phyloP scores from a whole-genome alignment of 92 coral and sea anemone genomes.

The Epizoanthus stellaris region DNA sequence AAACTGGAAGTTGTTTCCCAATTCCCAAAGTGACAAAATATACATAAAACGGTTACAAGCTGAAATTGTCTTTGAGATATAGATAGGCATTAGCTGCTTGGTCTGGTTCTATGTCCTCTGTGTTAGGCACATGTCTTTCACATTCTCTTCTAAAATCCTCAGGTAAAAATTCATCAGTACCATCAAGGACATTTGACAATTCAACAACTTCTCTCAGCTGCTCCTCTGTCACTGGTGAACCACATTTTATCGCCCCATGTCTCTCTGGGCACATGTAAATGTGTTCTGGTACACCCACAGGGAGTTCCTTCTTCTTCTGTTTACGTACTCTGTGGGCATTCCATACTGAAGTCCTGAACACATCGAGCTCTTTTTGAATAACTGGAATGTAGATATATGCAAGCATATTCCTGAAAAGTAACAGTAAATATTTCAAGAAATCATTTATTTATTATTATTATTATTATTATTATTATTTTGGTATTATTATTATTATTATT shows the following conservation, averaged over 20 bases:
- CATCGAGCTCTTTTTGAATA: slow-evolving; percentile 48
- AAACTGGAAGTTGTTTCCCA: neutral
- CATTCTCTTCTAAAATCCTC: slow-evolving; percentile 51
- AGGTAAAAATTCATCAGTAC: slow-evolving; percentile 57
- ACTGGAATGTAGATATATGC: slow-evolving; percentile 51
- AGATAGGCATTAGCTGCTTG: slow-evolving; percentile 42
- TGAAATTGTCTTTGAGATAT: slow-evolving; percentile 38
- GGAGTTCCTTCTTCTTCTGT: slow-evolving; percentile 39
- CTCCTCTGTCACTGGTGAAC: slow-evolving; percentile 53
- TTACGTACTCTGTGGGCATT: slow-evolving; percentile 45
- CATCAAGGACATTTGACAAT: slow-evolving; percentile 49
- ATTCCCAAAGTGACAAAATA: slow-evolving; percentile 7
- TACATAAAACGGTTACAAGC: slow-evolving; percentile 2
- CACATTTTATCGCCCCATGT: slow-evolving; percentile 22
- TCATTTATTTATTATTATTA: neutral
- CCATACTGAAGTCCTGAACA: slow-evolving; percentile 47
- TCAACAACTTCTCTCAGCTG: slow-evolving; percentile 57
- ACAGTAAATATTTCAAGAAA: slow-evolving; percentile 3
- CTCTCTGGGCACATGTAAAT: slow-evolving; percentile 19
- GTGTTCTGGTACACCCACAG: slow-evolving; percentile 45
- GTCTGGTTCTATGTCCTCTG: slow-evolving; percentile 60
- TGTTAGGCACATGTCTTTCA: slow-evolving; percentile 64
- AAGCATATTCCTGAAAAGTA: slow-evolving; percentile 48
- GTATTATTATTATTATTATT: neutral
- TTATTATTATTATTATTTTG: neutral